phyloP scores from a whole-genome alignment of 1,140 invertebrate species.

The Euwallacea similis region DNA sequence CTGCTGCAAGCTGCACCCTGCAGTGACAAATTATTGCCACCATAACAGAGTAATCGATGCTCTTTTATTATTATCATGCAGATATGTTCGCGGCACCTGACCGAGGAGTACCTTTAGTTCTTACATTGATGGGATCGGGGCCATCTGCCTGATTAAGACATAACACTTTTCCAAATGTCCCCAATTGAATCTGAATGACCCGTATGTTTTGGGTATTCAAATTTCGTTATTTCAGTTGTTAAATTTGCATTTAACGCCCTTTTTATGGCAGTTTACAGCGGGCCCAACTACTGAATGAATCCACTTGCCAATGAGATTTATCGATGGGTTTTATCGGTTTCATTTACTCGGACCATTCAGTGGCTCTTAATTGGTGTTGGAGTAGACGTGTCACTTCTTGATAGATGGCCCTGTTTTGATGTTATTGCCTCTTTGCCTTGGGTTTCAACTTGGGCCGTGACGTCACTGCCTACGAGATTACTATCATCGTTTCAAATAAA shows the following conservation, averaged over 20 bases:
- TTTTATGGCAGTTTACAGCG: background rate
- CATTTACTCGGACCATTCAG: background rate
- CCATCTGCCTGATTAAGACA: constrained; percentile 13
- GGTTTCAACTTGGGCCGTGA: background rate
- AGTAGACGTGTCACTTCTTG: constrained; percentile 2
- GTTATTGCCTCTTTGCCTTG: background rate
- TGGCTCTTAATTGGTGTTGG: constrained; percentile 1
- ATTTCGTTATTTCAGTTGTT: background rate
- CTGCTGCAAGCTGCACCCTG: constrained; percentile 1
- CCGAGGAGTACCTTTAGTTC: background rate
- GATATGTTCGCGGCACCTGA: constrained; percentile 1
- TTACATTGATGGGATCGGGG: background rate
- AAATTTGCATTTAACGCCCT: background rate
- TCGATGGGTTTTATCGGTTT: constrained; percentile 10
- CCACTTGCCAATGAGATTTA: constrained; percentile 9
- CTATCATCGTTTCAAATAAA: background rate
- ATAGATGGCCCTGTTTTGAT: constrained; percentile 2
- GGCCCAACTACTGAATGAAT: background rate
- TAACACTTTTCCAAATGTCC: constrained; percentile 7
- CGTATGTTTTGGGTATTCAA: constrained; percentile 6
- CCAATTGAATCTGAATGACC: constrained; percentile 15
- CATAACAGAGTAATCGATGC: background rate
- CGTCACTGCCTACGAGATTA: background rate
- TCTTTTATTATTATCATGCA: background rate
- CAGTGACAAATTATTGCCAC: constrained; percentile 2